phyloP scores from a whole-genome alignment of 2,888 invertebrate species.

The Ischnura elegans region DNA sequence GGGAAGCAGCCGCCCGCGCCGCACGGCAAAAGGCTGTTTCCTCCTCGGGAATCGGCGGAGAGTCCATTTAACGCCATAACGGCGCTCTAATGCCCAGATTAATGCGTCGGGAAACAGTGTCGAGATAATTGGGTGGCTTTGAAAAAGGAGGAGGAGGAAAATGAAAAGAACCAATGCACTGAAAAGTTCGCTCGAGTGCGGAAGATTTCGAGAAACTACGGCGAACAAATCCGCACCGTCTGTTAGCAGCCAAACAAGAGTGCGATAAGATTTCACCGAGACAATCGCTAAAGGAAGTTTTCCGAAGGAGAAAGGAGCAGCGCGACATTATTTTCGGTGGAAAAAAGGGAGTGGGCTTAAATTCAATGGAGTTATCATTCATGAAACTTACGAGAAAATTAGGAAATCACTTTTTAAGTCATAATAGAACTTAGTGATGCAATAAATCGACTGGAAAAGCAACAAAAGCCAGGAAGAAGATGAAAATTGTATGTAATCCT shows the following conservation, averaged over 20 bases:
- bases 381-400: no score
- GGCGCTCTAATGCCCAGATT: background rate
- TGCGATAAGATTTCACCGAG: background rate
- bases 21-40: no score
- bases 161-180: background rate
- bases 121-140: background rate
- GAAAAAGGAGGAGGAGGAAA: background rate
- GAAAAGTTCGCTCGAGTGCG: background rate
- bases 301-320: background rate
- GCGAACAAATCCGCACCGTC: background rate
- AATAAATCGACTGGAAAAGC: no score
- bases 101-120: background rate
- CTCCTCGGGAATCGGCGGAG: constrained; percentile 14
- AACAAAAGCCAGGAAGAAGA: no score
- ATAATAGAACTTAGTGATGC: no score
- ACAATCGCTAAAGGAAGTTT: background rate
- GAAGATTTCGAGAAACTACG: background rate
- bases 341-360: background rate
- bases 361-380: no score
- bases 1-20: no score
- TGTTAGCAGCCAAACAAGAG: background rate
- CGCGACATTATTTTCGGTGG: background rate
- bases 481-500: no score
- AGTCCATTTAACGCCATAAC: background rate
- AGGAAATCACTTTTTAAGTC: no score